Evolutionary conservation across 53 echinoderm and acorn worm genomes (phyloP).

Genomic region (Echinometra lucunter): DNA sequence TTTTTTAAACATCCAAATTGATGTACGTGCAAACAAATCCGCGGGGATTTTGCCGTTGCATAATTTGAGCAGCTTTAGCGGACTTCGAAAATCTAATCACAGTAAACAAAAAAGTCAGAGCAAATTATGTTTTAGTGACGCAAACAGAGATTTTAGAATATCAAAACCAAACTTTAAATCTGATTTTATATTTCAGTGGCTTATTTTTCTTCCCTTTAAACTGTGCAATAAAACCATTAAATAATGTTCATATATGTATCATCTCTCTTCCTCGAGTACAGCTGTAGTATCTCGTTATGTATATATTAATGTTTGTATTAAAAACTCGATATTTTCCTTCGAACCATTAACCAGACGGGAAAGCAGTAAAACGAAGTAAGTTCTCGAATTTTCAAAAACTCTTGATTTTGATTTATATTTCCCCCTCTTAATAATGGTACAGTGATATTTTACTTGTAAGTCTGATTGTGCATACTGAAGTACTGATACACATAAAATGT

Average conservation of each 20-base stretch:
- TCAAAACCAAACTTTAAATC: too few relatives aligned
- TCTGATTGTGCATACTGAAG: neutral
- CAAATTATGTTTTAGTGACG: too few relatives aligned
- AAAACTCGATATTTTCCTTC: neutral
- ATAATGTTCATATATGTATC: neutral
- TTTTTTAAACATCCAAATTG: too few relatives aligned
- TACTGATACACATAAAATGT: neutral
- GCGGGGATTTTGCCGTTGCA: too few relatives aligned
- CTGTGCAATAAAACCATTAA: neutral
- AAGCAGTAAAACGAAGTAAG: constrained; percentile 64
- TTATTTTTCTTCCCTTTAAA: too few relatives aligned
- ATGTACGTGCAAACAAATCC: too few relatives aligned
- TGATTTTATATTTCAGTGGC: too few relatives aligned
- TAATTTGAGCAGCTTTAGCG: too few relatives aligned
- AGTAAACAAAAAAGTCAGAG: too few relatives aligned
- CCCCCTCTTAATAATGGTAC: neutral
- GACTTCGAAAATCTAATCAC: too few relatives aligned
- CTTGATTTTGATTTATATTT: neutral
- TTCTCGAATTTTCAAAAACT: neutral
- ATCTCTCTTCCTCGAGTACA: neutral
- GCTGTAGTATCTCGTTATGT: neutral
- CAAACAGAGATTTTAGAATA: too few relatives aligned
- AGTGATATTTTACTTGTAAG: neutral
- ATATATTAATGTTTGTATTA: neutral
- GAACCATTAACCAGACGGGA: constrained; percentile 36